phyloP scores from a whole-genome alignment of 1,140 invertebrate genomes.

The Cylas formicarius region DNA sequence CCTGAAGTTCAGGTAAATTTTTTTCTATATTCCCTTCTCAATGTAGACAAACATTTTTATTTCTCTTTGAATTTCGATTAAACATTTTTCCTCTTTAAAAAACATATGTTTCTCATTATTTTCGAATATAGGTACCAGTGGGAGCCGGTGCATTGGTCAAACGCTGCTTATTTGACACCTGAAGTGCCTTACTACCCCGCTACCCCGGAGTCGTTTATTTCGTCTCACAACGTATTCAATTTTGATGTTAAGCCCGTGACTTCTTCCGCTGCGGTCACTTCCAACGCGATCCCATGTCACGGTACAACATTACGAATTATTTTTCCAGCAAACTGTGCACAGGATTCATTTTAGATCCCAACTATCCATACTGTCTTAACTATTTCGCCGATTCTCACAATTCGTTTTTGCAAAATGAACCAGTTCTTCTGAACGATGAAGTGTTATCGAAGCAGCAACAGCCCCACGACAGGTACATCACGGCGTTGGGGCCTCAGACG shows the following conservation, averaged over 20 bases:
- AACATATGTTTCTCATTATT: too few species aligned
- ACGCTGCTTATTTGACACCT: not conserved
- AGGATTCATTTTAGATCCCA: slow-evolving; percentile 1
- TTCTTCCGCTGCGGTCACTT: slow-evolving; percentile 29
- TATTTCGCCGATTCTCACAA: too few species aligned
- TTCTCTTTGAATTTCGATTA: too few species aligned
- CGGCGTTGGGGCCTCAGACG: slow-evolving; percentile 4
- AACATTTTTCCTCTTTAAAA: too few species aligned
- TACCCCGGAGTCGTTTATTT: slow-evolving; percentile 19
- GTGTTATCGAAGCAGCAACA: too few species aligned
- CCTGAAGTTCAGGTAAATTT: too few species aligned
- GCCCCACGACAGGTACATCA: too few species aligned
- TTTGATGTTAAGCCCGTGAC: slow-evolving; percentile 29
- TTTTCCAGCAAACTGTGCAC: not conserved
- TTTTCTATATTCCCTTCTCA: too few species aligned
- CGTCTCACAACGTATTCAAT: slow-evolving; percentile 22
- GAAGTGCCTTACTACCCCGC: slow-evolving; percentile 13
- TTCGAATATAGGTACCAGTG: slow-evolving; percentile 20
- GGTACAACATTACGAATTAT: slow-evolving; percentile 20
- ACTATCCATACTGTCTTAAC: slow-evolving; percentile 11
- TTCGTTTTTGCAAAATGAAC: too few species aligned
- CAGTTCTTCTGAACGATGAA: too few species aligned
- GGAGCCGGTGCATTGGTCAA: slow-evolving; percentile 19
- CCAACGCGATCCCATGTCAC: slow-evolving; percentile 28
- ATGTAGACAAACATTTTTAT: too few species aligned